A percentile compares a stretch with the other conserved stretches of the same genome.
Conservation (phyloP, 2,888 invertebrate genomes). For the Oeneis ivallda region DNA sequence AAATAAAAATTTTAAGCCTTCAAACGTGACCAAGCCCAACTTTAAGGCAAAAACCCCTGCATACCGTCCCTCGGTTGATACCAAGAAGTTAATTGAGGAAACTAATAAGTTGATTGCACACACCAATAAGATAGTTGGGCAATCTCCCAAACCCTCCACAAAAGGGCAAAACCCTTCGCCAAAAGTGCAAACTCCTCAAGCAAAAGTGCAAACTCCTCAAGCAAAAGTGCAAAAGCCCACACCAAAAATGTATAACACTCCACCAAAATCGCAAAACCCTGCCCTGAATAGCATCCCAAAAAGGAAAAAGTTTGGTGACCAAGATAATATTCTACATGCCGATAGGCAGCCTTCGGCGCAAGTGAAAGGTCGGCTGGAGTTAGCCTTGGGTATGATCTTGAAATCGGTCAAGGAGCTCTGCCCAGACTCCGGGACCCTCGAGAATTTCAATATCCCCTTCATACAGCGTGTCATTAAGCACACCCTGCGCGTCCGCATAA, state of each 20-base stretch:
- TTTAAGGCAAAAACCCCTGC: constrained; percentile 45
- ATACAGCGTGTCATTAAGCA: constrained; percentile 56
- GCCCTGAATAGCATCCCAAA: background rate
- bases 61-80: constrained; percentile 36
- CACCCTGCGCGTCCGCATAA: constrained; percentile 60
- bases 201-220: background rate
- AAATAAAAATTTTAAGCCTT: constrained; percentile 47
- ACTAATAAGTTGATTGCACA: constrained; percentile 12
- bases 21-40: constrained; percentile 51
- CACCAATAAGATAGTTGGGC: constrained; percentile 13
- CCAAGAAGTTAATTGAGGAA: constrained; percentile 28
- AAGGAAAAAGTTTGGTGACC: constrained; percentile 13
- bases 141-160: background rate
- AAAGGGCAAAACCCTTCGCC: background rate
- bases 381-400: constrained; percentile 61
- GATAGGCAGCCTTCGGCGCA: constrained; percentile 51
- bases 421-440: constrained; percentile 28
- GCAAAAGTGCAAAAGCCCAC: background rate
- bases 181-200: background rate
- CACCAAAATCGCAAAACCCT: background rate
- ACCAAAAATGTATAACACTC: background rate
- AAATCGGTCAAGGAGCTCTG: constrained; percentile 52
- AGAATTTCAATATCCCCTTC: constrained; percentile 36
- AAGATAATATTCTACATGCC: constrained; percentile 44
- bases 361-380: constrained; percentile 63